Base-by-base conservation (phyloP, 2,797 vertebrate species). In the Leucoraja ocellata region DNA sequence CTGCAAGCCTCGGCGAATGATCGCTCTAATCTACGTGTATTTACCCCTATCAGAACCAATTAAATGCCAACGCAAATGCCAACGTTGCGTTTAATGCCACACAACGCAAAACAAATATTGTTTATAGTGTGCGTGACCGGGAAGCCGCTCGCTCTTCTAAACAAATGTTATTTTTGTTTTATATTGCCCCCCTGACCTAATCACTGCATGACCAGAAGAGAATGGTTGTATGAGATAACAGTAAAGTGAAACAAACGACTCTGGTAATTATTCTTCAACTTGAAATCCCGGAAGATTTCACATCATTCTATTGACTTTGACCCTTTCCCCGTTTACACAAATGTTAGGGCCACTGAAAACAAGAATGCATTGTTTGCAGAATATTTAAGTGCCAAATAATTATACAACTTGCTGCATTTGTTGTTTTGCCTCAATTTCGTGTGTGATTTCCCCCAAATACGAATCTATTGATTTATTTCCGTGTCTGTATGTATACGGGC, bases 1-100 rank as follows among this genome's bases (percentile, higher is more conserved):
- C 88, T 68, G 71, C 93, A 79, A 46, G 32, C 76, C 81, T 76
- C 86, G 58, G 18, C 86, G 58, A 91, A 91, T 93, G 16, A 91
- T 39, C 74, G 76, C 93, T 77, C 77, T 93, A 78, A 91, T 93
- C 61, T 78, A 16, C 65, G 74, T 80, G 91, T 80, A 93, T 92
- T 93, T 93, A 92, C 74, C 93, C 65, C 84, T 13, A 91, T 78
- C 71, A 93, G 84, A 86, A 61, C 81, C 93, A 93, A 93, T 93
- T 93, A 76, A 93, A 88, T 46, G 46, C 83, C 65, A 71, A 46
- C 46, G 46, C 46, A 46, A 46, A 46, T 46, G 46, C 46, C 46
- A 46, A 46, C 46, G 46, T 46, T 46, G 46, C 46, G 16, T 61
- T 86, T 39, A 76, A 71, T 76, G 28, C 32, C 36, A 32, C 32